Base-by-base conservation (phyloP, 2,888 invertebrate species). In the Melitaea athalia region DNA sequence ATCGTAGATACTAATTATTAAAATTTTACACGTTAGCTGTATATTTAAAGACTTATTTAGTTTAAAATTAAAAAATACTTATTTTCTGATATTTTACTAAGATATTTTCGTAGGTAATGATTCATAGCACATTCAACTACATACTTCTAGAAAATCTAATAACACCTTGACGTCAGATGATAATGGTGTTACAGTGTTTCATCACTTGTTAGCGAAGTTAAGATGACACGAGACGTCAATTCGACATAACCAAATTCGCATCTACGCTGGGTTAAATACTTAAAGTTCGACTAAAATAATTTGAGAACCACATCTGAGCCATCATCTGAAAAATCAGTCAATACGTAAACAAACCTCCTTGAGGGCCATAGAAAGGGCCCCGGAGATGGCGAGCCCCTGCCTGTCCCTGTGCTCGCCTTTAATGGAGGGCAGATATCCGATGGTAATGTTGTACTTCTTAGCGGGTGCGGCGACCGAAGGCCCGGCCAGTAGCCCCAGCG, bases 291-390 rank as follows among this genome's bases (percentile, higher is more conserved):
- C 10, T 15, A 7, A 15, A 0, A 10, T 38, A n/a, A 8, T 38
- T 8, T 12, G 3, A 7, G 6, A 57, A 38, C 38, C 38, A 38
- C 45, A 45, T 45, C 45, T 7, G 14, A 11, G 38, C 38, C 38
- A 38, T 15, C 38, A 38, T 14, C 38, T 2, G 11, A 33, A 8
- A 57, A 38, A 11, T 53, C 53, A 57, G 42, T 57, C 10, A 57
- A 60, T n/a, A 60, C 12, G 47, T 15, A 52, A 50, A 77, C 76
- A 78, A 81, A 98, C 97, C 94, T 96, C 95, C 77, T 97, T 95
- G 68, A 98, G 94, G 64, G 98, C 98, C 94, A 97, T 95, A 59
- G 97, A 95, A 76, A 99, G 94, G 64, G 98, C 99, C 68, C 99
- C 99, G 64, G 98, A 97, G 80, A 98, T 96, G 74, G 96, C 95